A percentile compares a stretch with the other conserved stretches of the same genome.
Evolutionary conservation across 2,797 vertebrate species (phyloP).

Genomic region (Sternotherus odoratus): DNA sequence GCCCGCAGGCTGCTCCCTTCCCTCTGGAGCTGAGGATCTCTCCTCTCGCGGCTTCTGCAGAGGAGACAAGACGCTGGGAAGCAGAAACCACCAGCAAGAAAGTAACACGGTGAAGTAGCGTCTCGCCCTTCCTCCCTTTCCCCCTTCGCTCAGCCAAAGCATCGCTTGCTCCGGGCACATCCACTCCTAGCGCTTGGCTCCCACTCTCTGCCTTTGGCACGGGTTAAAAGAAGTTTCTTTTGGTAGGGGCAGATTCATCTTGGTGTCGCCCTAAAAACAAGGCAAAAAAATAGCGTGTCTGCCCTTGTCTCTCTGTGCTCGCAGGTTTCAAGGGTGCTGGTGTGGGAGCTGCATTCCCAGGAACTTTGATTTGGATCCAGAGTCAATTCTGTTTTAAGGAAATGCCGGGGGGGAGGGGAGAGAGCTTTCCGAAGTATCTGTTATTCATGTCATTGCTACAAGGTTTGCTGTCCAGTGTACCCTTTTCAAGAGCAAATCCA

Average conservation of each 20-base stretch:
- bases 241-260: too few relatives aligned
- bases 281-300: too few relatives aligned
- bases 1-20: background rate
- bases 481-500: background rate
- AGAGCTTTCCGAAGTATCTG: background rate
- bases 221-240: background rate
- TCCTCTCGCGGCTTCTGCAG: background rate
- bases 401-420: background rate
- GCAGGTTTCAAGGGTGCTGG: background rate
- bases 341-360: background rate
- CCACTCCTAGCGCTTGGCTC: background rate
- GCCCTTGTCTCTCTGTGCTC: background rate
- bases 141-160: background rate
- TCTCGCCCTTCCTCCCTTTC: background rate
- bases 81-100: conserved; percentile 18
- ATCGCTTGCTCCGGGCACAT: background rate
- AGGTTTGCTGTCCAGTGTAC: background rate
- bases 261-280: background rate
- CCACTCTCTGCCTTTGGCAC: background rate
- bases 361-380: background rate
- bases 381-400: background rate
- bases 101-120: background rate
- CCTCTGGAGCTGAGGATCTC: background rate
- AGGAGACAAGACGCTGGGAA: conserved; percentile 18
- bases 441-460: background rate